Evolutionary conservation across 1,140 invertebrate species (phyloP).

Genomic region (Drosophila sp.): DNA sequence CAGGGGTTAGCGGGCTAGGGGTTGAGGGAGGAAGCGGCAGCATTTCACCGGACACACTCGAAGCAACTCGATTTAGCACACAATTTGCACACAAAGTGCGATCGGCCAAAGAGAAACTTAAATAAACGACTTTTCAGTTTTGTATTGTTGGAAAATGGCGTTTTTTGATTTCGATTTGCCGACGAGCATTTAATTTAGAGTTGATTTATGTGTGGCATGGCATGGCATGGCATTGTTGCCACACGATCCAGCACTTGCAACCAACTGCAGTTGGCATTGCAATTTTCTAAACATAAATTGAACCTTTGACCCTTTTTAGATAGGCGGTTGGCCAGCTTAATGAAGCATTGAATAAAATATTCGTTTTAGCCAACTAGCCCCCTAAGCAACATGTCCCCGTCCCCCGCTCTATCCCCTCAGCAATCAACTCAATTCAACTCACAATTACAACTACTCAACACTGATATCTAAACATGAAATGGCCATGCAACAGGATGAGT

Average conservation of each 20-base stretch:
- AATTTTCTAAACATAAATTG: constrained; percentile 68
- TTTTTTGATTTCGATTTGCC: constrained; percentile 52
- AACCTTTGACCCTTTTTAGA: not conserved
- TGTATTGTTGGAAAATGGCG: constrained; percentile 24
- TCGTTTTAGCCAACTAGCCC: constrained; percentile 51
- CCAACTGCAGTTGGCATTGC: constrained; percentile 70
- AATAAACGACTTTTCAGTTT: constrained; percentile 44
- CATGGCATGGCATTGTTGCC: constrained; percentile 7
- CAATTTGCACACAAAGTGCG: constrained; percentile 50
- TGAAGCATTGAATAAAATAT: constrained; percentile 72
- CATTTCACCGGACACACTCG: constrained; percentile 13
- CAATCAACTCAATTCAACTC: too few relatives aligned
- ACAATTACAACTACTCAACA: not conserved
- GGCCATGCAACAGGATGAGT: constrained; percentile 65
- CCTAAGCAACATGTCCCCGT: not conserved
- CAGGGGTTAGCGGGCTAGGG: not conserved
- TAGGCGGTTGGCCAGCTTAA: constrained; percentile 43
- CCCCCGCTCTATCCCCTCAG: not conserved
- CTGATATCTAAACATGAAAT: constrained; percentile 22
- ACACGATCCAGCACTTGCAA: constrained; percentile 6
- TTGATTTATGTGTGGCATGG: constrained; percentile 67
- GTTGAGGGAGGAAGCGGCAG: too few relatives aligned
- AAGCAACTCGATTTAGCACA: constrained; percentile 47
- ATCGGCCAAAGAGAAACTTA: constrained; percentile 30
- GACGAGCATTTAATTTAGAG: constrained; percentile 73